A percentile compares a stretch with the other conserved stretches of the same genome.
Evolutionary conservation across 2,113 vertebrate genomes (phyloP).

Genomic region (western clawed frog (Xenopus tropicalis)): UCB_Xtro_10.0 CM004445.2:28260501-28261000

Average conservation of each 20-base stretch:
- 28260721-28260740: conserved; percentile 47
- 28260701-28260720: conserved; percentile 36
- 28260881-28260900: conserved; percentile 35
- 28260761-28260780: conserved; percentile 43
- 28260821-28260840: conserved; percentile 34
- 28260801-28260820: conserved; percentile 28
- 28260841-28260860: conserved; percentile 44
- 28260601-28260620: conserved; percentile 35
- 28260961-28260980: conserved; percentile 62
- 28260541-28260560: conserved; percentile 19
- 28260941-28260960: conserved; percentile 64
- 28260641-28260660: conserved; percentile 52
- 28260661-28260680: conserved; percentile 52
- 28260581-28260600: conserved; percentile 43
- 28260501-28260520: too few species aligned
- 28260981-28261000: conserved; percentile 57
- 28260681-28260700: conserved; percentile 60
- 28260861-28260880: conserved; percentile 7
- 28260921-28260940: conserved; percentile 25
- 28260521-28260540: conserved; percentile 7
- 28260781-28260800: neutral
- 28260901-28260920: accelerated
- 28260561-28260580: conserved; percentile 26
- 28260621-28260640: conserved; percentile 50
- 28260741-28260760: conserved; percentile 48